phyloP scores from a whole-genome alignment of 2,113 vertebrate species.

The Cyphomyrus plagiostoma region DNA sequence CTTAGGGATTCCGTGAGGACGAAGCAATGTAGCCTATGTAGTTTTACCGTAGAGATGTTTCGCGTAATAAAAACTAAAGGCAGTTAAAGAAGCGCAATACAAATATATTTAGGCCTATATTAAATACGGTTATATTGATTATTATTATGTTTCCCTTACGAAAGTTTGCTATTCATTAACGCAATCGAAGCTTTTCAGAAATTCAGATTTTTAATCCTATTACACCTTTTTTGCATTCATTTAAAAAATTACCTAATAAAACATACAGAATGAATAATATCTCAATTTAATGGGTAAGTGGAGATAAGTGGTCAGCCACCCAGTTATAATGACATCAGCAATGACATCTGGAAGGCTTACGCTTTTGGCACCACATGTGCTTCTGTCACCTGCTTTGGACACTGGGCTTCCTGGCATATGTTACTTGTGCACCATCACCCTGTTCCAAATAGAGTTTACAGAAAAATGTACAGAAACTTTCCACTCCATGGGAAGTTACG shows the following conservation, averaged over 20 bases:
- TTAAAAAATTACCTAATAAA: not conserved
- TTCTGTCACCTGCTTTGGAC: not conserved
- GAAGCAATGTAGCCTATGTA: not conserved
- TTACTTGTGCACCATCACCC: not conserved
- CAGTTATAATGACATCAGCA: not conserved
- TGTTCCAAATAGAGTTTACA: not conserved
- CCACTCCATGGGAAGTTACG: not conserved
- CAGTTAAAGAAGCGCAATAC: not conserved
- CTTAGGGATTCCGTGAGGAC: constrained; percentile 8
- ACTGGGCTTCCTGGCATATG: not conserved
- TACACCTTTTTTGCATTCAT: not conserved
- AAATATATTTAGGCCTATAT: not conserved
- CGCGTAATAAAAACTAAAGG: not conserved
- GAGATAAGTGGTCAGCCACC: not conserved
- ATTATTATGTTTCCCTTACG: not conserved
- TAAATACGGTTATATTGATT: not conserved
- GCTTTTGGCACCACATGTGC: not conserved
- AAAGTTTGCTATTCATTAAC: not conserved
- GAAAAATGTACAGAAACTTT: too few species aligned
- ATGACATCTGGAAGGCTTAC: not conserved
- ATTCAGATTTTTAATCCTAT: not conserved
- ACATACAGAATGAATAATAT: not conserved
- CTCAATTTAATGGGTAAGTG: not conserved
- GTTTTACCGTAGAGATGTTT: not conserved
- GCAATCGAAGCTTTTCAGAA: not conserved